Percentiles rank a stretch among this genome's conserved stretches.
These are phyloP conservation scores for Agrochola litura DNA, from an alignment of 2,888 invertebrate species.

Conservation along the genomic window DNA sequence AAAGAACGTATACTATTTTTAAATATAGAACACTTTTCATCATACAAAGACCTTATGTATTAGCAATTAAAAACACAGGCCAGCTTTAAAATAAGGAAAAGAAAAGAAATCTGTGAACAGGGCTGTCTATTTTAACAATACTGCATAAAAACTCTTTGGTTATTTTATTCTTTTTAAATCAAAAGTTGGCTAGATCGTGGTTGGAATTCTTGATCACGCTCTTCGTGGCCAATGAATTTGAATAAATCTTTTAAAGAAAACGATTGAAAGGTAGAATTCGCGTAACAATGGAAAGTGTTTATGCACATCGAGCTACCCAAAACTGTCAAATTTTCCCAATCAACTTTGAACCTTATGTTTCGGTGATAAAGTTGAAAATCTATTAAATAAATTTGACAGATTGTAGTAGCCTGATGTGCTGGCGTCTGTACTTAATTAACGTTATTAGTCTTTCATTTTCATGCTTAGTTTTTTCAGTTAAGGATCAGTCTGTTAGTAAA, in stretches of 20 bases:
- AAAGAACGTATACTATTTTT: no score
- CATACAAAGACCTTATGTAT: neutral
- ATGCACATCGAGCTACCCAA: no score
- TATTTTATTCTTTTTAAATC: slow-evolving; percentile 28
- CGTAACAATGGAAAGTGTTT: slow-evolving; percentile 34
- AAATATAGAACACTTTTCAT: neutral
- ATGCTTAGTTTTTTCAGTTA: no score
- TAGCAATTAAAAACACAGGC: slow-evolving; percentile 17
- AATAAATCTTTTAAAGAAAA: slow-evolving; percentile 41
- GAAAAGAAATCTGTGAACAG: neutral
- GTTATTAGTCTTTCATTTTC: slow-evolving; percentile 34
- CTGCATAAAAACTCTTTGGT: slow-evolving; percentile 26
- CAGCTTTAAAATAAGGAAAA: neutral
- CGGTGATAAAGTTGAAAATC: no score
- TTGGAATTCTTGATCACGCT: slow-evolving; percentile 33
- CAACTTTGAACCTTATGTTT: no score
- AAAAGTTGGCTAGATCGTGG: slow-evolving; percentile 46
- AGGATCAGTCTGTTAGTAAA: no score
- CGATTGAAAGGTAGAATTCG: slow-evolving; percentile 29
- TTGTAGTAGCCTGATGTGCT: no score
- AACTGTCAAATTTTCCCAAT: no score
- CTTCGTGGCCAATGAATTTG: slow-evolving; percentile 36
- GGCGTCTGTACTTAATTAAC: slow-evolving; percentile 46
- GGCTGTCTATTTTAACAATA: slow-evolving; percentile 32
- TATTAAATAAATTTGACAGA: no score